Evolutionary conservation across 2,797 vertebrate species (phyloP).

Genomic region (Dendrocincla tyrannina): DNA sequence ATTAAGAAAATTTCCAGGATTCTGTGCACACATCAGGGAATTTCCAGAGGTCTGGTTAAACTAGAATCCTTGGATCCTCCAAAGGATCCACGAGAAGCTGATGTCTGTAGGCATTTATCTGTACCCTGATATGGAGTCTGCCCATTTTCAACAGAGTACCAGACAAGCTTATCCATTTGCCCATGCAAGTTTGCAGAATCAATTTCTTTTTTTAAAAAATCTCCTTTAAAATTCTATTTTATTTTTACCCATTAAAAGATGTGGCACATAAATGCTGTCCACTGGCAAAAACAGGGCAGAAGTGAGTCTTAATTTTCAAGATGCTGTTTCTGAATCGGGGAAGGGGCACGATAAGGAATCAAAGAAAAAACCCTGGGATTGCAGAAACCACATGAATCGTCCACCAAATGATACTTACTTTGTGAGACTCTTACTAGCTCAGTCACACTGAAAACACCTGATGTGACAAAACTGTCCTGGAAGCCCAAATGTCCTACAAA

Average conservation of each 20-base stretch:
- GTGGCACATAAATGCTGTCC: neutral
- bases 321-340: neutral
- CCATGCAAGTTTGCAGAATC: neutral
- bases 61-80: neutral
- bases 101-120: neutral
- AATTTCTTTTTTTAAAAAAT: neutral
- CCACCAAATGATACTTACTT: slow-evolving; percentile 85
- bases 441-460: slow-evolving; percentile 96
- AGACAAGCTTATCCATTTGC: neutral
- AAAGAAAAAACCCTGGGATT: neutral
- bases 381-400: neutral
- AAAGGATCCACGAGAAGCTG: neutral
- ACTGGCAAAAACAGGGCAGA: neutral
- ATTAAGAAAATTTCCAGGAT: neutral
- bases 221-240: neutral
- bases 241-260: neutral
- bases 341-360: neutral
- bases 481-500: slow-evolving; percentile 95
- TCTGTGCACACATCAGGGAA: neutral
- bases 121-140: neutral
- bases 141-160: neutral
- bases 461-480: slow-evolving; percentile 98
- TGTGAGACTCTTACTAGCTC: slow-evolving; percentile 97
- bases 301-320: neutral
- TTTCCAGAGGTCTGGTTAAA: neutral